These are phyloP conservation scores for Yponomeuta plumbellus DNA, from an alignment of 2,888 invertebrate species.

Conservation along the genomic window DNA sequence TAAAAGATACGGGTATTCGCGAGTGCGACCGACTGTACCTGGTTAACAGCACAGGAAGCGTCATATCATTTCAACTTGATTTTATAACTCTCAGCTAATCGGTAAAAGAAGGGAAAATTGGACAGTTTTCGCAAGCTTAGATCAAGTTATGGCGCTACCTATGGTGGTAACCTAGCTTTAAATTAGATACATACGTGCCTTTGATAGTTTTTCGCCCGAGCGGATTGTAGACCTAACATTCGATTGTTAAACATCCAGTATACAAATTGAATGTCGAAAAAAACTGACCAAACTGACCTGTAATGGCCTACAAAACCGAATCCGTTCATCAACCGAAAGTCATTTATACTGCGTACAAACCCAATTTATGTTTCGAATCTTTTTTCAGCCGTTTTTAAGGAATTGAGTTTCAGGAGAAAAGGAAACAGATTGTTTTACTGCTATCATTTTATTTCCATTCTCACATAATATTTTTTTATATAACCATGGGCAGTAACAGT, in stretches of 20 bases:
- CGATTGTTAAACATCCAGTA: neutral
- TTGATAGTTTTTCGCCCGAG: neutral
- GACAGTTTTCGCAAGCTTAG: no score
- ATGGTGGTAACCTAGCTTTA: neutral
- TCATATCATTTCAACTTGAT: no score
- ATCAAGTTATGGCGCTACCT: neutral
- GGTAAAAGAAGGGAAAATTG: no score
- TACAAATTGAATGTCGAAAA: neutral
- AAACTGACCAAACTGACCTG: neutral
- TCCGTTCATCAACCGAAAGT: neutral
- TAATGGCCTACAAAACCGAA: neutral
- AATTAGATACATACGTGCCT: constrained; percentile 9
- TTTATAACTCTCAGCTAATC: no score
- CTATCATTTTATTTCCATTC: constrained; percentile 63
- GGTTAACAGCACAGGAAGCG: no score
- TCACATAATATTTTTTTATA: constrained; percentile 42
- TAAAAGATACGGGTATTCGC: no score
- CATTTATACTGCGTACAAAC: neutral
- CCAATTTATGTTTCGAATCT: neutral
- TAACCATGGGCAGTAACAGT: constrained; percentile 25
- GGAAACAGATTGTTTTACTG: constrained; percentile 65
- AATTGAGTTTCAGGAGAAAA: constrained; percentile 54
- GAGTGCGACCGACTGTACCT: no score
- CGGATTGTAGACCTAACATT: neutral
- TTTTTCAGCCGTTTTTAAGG: constrained; percentile 1